Percentiles rank a stretch among this genome's conserved stretches.
These are phyloP conservation scores for Callitettix versicolor DNA, from an alignment of 1,140 invertebrate species.

Conservation along the genomic window DNA sequence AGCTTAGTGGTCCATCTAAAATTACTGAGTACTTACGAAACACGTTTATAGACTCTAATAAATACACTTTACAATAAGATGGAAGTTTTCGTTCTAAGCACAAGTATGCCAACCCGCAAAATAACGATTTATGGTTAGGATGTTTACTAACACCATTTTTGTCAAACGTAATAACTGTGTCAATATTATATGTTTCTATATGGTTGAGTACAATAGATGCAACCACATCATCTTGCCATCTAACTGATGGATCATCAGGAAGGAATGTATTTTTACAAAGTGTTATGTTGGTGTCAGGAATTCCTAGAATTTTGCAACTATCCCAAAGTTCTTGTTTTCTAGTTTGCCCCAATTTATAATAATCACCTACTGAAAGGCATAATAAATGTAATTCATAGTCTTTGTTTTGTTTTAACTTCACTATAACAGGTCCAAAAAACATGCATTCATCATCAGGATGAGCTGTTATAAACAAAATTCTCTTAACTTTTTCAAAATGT, in stretches of 20 bases:
- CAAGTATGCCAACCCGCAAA: constrained; percentile 64
- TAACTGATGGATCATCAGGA: constrained; percentile 57
- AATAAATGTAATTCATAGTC: constrained; percentile 62
- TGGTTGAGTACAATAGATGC: constrained; percentile 58
- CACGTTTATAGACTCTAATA: constrained; percentile 72
- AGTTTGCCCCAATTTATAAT: constrained; percentile 51
- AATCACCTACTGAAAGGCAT: constrained; percentile 76
- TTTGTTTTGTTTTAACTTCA: constrained; percentile 50
- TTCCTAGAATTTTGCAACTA: constrained; percentile 66
- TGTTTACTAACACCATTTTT: constrained; percentile 80
- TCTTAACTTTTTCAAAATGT: constrained; percentile 7
- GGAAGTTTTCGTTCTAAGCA: constrained; percentile 64
- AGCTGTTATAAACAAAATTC: constrained; percentile 74
- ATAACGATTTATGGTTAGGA: constrained; percentile 76
- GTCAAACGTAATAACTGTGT: constrained; percentile 86
- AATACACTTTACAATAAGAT: constrained; percentile 64
- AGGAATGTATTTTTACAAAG: constrained; percentile 55
- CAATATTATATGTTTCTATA: constrained; percentile 61
- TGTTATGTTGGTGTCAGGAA: constrained; percentile 60
- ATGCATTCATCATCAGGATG: constrained; percentile 97
- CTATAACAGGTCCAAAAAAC: constrained; percentile 91
- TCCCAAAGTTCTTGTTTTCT: constrained; percentile 68
- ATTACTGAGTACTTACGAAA: constrained; percentile 77
- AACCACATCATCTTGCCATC: constrained; percentile 65
- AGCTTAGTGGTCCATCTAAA: constrained; percentile 70